Evolutionary conservation across 2,113 vertebrate species (phyloP).

Genomic region (Todiramphus chloris): DNA sequence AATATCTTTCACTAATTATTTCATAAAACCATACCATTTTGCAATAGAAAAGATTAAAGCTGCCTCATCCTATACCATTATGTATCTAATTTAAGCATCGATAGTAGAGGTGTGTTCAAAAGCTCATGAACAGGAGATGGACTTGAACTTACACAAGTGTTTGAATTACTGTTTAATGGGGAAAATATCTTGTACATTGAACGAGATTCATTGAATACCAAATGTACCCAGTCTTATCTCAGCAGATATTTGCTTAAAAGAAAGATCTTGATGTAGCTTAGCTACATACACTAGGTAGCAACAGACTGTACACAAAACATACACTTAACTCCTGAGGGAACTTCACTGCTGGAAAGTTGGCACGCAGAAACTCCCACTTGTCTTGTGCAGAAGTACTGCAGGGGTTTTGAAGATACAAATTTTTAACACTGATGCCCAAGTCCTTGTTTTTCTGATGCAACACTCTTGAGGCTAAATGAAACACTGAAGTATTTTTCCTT

Average conservation of each 20-base stretch:
- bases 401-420: neutral
- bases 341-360: neutral
- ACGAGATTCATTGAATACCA: neutral
- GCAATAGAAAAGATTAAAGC: neutral
- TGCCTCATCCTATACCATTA: neutral
- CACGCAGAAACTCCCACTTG: neutral
- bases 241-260: neutral
- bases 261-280: neutral
- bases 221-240: neutral
- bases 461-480: neutral
- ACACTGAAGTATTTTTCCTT: neutral
- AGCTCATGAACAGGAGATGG: neutral
- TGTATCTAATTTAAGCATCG: neutral
- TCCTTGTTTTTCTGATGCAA: slow-evolving; percentile 8
- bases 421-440: neutral
- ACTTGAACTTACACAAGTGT: neutral
- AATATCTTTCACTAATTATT: neutral
- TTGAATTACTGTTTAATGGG: neutral
- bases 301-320: slow-evolving; percentile 48
- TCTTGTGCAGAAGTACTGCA: neutral
- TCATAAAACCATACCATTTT: neutral
- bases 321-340: slow-evolving; percentile 2
- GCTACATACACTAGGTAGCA: neutral
- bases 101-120: neutral
- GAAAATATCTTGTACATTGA: neutral